Percentiles rank a stretch among this genome's conserved stretches.
Evolutionary conservation across 2,113 vertebrate species (phyloP).

Genomic region (Syngnathoides biaculeatus): DNA sequence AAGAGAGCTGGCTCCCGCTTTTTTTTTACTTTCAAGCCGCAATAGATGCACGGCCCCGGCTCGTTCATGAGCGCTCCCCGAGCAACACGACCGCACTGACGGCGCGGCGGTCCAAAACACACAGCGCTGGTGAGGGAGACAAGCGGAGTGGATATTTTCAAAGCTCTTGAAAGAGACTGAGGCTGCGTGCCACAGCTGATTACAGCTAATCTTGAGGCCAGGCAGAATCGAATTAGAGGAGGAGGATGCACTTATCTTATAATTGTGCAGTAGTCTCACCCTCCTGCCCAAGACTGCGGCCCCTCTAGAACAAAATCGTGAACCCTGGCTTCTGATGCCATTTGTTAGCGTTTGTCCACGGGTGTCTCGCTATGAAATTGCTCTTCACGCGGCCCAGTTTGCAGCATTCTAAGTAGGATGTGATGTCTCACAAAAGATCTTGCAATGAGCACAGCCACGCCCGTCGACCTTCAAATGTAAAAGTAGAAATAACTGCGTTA

Average conservation of each 20-base stretch:
- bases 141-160: conserved; percentile 8
- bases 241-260: conserved; percentile 45
- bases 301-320: background rate
- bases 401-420: conserved; percentile 70
- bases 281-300: conserved; percentile 16
- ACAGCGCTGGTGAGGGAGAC: conserved; percentile 26
- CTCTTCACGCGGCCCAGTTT: conserved; percentile 57
- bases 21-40: conserved; percentile 50
- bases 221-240: conserved; percentile 56
- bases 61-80: conserved; percentile 48
- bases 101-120: conserved; percentile 51
- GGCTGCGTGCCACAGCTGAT: conserved; percentile 41
- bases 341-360: conserved; percentile 20
- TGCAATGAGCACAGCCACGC: conserved; percentile 68
- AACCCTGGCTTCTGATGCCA: background rate
- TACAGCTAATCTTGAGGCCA: conserved; percentile 40
- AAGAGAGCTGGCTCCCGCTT: conserved; percentile 51
- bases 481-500: conserved; percentile 55
- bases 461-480: conserved; percentile 56
- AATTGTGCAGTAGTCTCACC: conserved; percentile 38
- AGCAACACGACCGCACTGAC: conserved; percentile 45
- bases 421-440: conserved; percentile 68
- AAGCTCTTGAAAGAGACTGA: background rate
- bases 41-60: conserved; percentile 55
- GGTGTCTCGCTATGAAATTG: conserved; percentile 49